phyloP scores from a whole-genome alignment of 2,888 invertebrate genomes.

The Mantis religiosa region DNA sequence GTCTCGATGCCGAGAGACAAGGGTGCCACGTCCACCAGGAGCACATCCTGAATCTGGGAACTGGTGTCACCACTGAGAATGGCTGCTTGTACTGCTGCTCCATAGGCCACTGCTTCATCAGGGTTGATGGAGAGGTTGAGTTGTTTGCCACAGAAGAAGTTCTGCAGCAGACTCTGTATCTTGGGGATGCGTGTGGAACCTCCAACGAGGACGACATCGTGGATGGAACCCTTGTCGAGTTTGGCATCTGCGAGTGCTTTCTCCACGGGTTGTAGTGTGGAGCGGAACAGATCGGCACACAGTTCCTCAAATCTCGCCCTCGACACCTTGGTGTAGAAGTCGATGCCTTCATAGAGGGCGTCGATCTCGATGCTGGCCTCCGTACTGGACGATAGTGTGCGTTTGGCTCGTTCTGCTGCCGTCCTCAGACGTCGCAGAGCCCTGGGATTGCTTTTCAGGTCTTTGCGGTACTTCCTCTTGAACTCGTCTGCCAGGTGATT shows the following conservation, averaged over 20 bases:
- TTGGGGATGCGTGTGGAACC: conserved; percentile 46
- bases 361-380: conserved; percentile 52
- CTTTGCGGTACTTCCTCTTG: conserved; percentile 61
- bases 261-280: conserved; percentile 55
- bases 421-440: conserved; percentile 48
- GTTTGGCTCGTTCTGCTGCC: conserved; percentile 52
- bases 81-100: conserved; percentile 41
- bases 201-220: conserved; percentile 50
- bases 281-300: conserved; percentile 60
- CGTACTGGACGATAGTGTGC: conserved; percentile 50
- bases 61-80: conserved; percentile 60
- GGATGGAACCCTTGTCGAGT: conserved; percentile 44
- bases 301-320: conserved; percentile 96
- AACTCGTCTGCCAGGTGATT: conserved; percentile 69
- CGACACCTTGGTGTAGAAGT: conserved; percentile 62
- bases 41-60: conserved; percentile 49
- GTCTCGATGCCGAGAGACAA: conserved; percentile 47
- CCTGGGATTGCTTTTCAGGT: conserved; percentile 46
- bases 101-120: conserved; percentile 47
- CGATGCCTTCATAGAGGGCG: conserved; percentile 49
- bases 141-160: conserved; percentile 54
- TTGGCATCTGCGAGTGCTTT: conserved; percentile 49
- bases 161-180: conserved; percentile 41
- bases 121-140: conserved; percentile 48
- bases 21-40: conserved; percentile 56